phyloP scores from a whole-genome alignment of 1,140 invertebrate species.

The Polyergus mexicanus region DNA sequence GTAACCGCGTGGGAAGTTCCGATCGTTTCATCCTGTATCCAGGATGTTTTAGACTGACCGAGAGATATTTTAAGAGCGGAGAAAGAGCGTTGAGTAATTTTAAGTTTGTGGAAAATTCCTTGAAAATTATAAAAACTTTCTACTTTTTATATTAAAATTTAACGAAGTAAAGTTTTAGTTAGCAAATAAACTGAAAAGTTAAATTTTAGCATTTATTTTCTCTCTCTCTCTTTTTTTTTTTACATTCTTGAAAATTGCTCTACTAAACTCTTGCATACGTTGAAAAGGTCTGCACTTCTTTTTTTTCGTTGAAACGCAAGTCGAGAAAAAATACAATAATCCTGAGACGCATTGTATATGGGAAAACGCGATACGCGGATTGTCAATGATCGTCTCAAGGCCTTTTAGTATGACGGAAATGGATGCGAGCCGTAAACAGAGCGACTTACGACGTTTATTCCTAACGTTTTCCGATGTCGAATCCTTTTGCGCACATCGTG shows the following conservation, averaged over 20 bases:
- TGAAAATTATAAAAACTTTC: conserved; percentile 5
- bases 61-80: background rate
- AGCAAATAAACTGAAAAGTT: background rate
- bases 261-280: background rate
- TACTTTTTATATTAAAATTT: background rate
- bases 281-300: background rate
- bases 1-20: conserved; percentile 32
- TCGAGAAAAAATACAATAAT: background rate
- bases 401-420: conserved; percentile 18
- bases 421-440: background rate
- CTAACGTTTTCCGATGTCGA: conserved; percentile 21
- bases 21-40: background rate
- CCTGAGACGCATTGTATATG: background rate
- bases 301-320: background rate
- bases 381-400: conserved; percentile 1
- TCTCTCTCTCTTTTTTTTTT: no score
- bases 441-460: background rate
- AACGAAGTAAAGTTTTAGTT: background rate
- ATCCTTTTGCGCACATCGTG: background rate
- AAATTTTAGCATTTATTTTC: background rate
- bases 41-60: background rate
- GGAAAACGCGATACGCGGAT: background rate
- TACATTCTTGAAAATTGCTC: background rate
- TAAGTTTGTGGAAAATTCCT: background rate
- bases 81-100: background rate